Evolutionary conservation across 2,113 vertebrate genomes (phyloP).

Genomic region (Daphoenositta chrysoptera): DNA sequence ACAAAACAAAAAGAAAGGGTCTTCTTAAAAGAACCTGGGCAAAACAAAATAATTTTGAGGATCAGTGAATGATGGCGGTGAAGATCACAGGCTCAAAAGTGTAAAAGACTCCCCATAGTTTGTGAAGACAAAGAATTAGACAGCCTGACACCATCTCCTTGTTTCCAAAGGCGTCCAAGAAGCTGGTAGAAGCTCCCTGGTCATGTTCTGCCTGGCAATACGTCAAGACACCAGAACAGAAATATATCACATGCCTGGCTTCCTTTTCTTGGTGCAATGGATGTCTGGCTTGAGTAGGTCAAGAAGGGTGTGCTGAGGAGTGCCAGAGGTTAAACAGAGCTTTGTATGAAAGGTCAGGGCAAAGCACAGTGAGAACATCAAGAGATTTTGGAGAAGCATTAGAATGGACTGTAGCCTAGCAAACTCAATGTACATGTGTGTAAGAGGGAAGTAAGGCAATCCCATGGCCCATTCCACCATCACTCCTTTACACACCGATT

Average conservation of each 20-base stretch:
- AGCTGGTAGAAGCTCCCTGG: background rate
- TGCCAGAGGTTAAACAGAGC: background rate
- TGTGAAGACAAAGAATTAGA: background rate
- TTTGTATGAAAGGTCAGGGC: background rate
- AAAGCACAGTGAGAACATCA: background rate
- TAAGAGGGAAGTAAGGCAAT: background rate
- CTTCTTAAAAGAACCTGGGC: background rate
- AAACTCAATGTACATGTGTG: background rate
- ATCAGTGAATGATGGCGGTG: background rate
- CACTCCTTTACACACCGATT: background rate
- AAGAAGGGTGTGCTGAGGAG: background rate
- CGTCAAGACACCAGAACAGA: background rate
- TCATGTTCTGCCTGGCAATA: background rate
- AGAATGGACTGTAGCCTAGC: background rate
- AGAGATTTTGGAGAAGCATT: background rate
- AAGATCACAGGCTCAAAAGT: background rate
- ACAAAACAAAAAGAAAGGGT: background rate
- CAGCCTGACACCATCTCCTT: background rate
- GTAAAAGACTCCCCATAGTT: fast-evolving
- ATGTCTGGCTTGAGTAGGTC: background rate
- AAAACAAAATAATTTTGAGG: background rate
- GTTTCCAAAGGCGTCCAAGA: background rate
- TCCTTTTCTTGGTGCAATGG: background rate
- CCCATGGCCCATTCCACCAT: background rate
- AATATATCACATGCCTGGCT: background rate